Conservation (phyloP, 2,888 invertebrate genomes). For the Aleiodes alternator region DNA sequence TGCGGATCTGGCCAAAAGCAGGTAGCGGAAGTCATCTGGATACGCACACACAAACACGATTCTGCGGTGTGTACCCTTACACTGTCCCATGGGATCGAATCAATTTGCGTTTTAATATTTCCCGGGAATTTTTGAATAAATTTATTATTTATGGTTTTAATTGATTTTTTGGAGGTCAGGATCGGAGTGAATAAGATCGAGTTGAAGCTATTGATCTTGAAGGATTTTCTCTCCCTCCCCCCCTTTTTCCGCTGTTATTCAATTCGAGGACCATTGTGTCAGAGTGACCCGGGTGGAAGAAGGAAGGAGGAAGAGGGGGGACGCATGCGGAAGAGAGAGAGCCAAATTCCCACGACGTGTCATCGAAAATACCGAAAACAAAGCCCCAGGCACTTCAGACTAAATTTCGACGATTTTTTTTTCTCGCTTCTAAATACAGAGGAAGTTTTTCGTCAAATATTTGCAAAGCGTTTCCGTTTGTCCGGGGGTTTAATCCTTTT, state of each 20-base stretch:
- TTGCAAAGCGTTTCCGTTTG: slow-evolving; percentile 9
- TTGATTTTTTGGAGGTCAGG: not conserved
- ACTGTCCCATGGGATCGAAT: slow-evolving; percentile 64
- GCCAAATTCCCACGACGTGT: slow-evolving; percentile 71
- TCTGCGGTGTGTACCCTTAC: slow-evolving; percentile 53
- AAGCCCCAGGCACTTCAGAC: slow-evolving; percentile 57
- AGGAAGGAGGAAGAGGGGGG: slow-evolving; percentile 13
- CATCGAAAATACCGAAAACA: slow-evolving; percentile 71
- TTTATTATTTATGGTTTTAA: slow-evolving; percentile 11
- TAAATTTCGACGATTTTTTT: slow-evolving; percentile 44
- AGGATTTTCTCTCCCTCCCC: slow-evolving; percentile 22
- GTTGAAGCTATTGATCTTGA: slow-evolving; percentile 36
- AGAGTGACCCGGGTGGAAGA: slow-evolving; percentile 44
- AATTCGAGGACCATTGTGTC: slow-evolving; percentile 46
- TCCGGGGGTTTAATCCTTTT: not conserved
- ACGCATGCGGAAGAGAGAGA: slow-evolving; percentile 54
- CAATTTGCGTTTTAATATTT: slow-evolving; percentile 48
- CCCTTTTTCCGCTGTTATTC: not conserved
- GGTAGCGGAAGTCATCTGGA: slow-evolving; percentile 75
- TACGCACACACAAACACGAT: slow-evolving; percentile 60
- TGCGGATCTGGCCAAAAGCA: slow-evolving; percentile 65
- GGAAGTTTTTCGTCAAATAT: slow-evolving; percentile 7
- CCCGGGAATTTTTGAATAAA: slow-evolving; percentile 18
- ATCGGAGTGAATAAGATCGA: slow-evolving; percentile 36
- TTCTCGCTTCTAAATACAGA: not conserved